phyloP scores from a whole-genome alignment of 2,113 vertebrate genomes.

The Cephalopholis sonnerati region DNA sequence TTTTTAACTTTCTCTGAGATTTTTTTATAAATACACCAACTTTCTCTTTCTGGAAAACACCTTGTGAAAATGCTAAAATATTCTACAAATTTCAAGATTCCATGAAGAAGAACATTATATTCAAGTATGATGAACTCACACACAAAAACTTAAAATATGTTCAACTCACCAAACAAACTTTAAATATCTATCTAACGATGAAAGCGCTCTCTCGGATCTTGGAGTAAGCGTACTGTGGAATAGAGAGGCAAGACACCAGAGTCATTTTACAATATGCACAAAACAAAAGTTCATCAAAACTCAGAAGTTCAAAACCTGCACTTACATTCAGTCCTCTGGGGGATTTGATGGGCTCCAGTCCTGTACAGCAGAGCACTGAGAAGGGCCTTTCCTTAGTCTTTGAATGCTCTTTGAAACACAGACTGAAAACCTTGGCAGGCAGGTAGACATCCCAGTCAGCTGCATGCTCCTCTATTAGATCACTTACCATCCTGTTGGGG shows the following conservation, averaged over 20 bases:
- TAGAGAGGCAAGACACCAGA: not conserved
- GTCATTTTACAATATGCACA: slow-evolving; percentile 7
- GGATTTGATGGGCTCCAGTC: slow-evolving; percentile 39
- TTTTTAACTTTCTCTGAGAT: not conserved
- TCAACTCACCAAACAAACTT: slow-evolving; percentile 40
- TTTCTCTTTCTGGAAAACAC: not conserved
- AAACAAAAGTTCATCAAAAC: not conserved
- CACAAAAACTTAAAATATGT: not conserved
- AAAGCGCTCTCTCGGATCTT: slow-evolving; percentile 68
- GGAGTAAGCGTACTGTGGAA: slow-evolving; percentile 56
- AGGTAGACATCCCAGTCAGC: slow-evolving; percentile 80
- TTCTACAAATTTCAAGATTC: not conserved
- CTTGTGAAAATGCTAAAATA: not conserved
- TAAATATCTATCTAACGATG: slow-evolving; percentile 50
- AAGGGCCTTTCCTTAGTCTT: slow-evolving; percentile 76
- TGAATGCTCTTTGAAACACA: slow-evolving; percentile 78
- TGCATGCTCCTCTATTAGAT: slow-evolving; percentile 69
- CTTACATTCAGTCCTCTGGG: slow-evolving; percentile 71
- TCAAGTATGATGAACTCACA: not conserved
- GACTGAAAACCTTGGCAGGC: slow-evolving; percentile 76
- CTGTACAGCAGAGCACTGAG: slow-evolving; percentile 66
- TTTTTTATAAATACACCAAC: not conserved
- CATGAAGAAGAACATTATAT: not conserved
- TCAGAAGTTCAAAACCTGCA: not conserved
- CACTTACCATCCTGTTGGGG: slow-evolving; percentile 73